These are phyloP conservation scores for Zosterops hypoxanthus DNA, from an alignment of 2,113 vertebrate species.

Conservation along the genomic window DNA sequence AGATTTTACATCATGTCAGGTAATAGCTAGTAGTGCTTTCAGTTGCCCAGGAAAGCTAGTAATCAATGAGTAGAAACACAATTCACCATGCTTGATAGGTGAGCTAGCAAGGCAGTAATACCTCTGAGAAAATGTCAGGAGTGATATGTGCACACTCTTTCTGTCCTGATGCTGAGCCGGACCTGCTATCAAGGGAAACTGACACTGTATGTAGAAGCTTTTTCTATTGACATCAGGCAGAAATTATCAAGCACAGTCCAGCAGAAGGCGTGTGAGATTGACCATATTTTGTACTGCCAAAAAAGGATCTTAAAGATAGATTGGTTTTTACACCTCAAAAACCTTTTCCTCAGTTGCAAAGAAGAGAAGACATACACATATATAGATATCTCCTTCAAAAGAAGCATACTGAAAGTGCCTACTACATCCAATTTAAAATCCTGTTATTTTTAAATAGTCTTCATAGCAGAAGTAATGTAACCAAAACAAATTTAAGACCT, in stretches of 20 bases:
- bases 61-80: constrained; percentile 40
- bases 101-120: constrained; percentile 26
- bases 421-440: not conserved
- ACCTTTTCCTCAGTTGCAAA: not conserved
- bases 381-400: not conserved
- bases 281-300: not conserved
- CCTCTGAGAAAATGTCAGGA: constrained; percentile 36
- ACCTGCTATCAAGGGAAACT: constrained; percentile 2
- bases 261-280: not conserved
- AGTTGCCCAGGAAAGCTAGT: not conserved
- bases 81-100: constrained; percentile 48
- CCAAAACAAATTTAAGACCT: not conserved
- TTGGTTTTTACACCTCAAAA: not conserved
- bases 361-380: not conserved
- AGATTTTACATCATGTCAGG: constrained; percentile 39
- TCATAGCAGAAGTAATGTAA: not conserved
- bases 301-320: not conserved
- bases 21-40: constrained; percentile 8
- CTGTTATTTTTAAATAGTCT: not conserved
- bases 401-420: not conserved
- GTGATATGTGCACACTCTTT: not conserved
- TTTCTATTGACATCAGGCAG: not conserved
- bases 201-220: not conserved
- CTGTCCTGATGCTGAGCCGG: not conserved
- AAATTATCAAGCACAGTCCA: constrained; percentile 4